Conservation (phyloP, 2,797 vertebrate genomes). For the Erethizon dorsatum region DNA sequence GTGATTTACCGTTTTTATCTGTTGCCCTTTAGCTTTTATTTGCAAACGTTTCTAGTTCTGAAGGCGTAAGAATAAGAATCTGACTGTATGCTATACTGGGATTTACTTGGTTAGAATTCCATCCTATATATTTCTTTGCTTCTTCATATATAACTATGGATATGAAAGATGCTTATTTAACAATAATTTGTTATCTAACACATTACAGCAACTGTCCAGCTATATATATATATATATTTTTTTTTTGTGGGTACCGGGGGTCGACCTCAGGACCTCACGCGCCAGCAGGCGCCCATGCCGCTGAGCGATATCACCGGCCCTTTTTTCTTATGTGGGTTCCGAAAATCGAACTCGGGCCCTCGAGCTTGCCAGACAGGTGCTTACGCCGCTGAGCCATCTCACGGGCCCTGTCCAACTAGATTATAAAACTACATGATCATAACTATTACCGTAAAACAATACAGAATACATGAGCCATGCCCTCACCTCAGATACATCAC, state of each 20-base stretch:
- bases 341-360: no score
- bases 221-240: not conserved
- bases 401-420: not conserved
- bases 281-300: no score
- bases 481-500: not conserved
- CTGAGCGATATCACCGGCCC: no score
- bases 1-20: not conserved
- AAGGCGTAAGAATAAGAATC: not conserved
- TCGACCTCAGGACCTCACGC: no score
- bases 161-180: not conserved
- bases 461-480: fast-evolving
- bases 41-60: not conserved
- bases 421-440: not conserved
- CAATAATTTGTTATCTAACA: not conserved
- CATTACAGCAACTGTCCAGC: not conserved
- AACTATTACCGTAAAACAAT: not conserved
- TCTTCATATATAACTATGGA: not conserved
- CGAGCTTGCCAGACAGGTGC: no score
- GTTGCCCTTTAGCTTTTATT: not conserved
- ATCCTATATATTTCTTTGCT: not conserved
- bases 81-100: not conserved
- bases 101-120: not conserved
- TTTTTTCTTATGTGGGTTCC: no score
- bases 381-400: no score
- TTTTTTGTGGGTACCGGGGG: no score